Evolutionary conservation across 2,113 vertebrate species (phyloP).

Genomic region (Mohoua ochrocephala): DNA sequence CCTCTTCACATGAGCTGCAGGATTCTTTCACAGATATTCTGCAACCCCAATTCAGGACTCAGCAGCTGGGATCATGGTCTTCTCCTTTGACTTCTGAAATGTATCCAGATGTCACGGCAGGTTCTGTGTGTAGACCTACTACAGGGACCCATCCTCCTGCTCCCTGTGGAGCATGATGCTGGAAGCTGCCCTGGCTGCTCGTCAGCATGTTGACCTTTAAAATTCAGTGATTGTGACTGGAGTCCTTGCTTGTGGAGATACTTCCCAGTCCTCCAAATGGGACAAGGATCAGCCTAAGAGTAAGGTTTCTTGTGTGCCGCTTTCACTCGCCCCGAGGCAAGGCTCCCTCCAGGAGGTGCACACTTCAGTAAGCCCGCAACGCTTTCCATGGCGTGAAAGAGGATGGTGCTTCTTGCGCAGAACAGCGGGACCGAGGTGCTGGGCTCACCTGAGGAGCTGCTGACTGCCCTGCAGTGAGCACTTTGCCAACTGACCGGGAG

Average conservation of each 20-base stretch:
- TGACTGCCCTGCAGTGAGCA: not conserved
- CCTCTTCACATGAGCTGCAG: not conserved
- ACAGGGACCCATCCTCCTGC: not conserved
- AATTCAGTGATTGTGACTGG: not conserved
- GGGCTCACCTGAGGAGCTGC: not conserved
- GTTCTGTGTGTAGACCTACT: not conserved
- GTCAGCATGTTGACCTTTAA: not conserved
- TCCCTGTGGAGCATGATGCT: rapidly evolving
- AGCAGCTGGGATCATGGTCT: not conserved
- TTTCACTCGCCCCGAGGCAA: not conserved
- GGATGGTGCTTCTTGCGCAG: no score
- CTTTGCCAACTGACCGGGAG: rapidly evolving
- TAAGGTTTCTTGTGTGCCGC: rapidly evolving
- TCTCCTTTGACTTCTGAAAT: not conserved
- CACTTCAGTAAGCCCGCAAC: not conserved
- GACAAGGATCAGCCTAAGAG: not conserved
- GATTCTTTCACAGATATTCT: not conserved
- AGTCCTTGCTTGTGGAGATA: not conserved
- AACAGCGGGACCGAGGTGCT: not conserved
- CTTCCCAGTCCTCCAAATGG: not conserved
- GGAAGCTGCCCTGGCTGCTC: not conserved
- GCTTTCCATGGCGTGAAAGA: not conserved
- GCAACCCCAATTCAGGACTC: not conserved
- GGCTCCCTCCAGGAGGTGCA: not conserved
- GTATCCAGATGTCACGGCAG: rapidly evolving